A percentile compares a stretch with the other conserved stretches of the same genome.
Conservation (phyloP, 1,140 invertebrate species). For the Lasaia peninsularis region DNA sequence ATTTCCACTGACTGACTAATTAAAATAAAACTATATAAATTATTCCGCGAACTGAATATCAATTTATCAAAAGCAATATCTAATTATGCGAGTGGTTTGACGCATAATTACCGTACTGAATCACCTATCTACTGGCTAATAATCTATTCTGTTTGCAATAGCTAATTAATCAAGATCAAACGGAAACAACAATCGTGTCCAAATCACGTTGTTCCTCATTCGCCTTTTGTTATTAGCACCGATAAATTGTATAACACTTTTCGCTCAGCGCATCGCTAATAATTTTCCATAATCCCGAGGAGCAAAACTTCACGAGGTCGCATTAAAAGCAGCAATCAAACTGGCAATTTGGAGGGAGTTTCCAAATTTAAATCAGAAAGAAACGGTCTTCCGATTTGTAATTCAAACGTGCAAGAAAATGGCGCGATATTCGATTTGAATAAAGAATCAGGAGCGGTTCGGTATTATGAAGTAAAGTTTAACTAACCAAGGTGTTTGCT, state of each 20-base stretch:
- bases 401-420: constrained; percentile 71
- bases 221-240: constrained; percentile 41
- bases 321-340: constrained; percentile 64
- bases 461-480: constrained; percentile 13
- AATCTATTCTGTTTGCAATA: constrained; percentile 63
- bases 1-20: no score
- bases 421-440: constrained; percentile 67
- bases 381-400: constrained; percentile 68
- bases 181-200: constrained; percentile 51
- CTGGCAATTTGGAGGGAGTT: constrained; percentile 60
- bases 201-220: constrained; percentile 32
- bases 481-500: no score
- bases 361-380: constrained; percentile 61
- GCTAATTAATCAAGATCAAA: constrained; percentile 68
- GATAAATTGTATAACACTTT: constrained; percentile 31
- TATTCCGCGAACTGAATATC: background rate
- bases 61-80: constrained; percentile 21
- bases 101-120: constrained; percentile 45
- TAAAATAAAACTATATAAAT: background rate
- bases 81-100: constrained; percentile 48
- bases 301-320: constrained; percentile 47
- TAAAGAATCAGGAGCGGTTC: constrained; percentile 47
- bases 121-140: constrained; percentile 43
- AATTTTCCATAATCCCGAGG: constrained; percentile 54
- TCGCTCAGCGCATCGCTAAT: constrained; percentile 35